Evolutionary conservation across 2,113 vertebrate genomes (phyloP), one percentile per base, ranked within the genome.

Genomic region (Phylloscopus trochiloides): DNA sequence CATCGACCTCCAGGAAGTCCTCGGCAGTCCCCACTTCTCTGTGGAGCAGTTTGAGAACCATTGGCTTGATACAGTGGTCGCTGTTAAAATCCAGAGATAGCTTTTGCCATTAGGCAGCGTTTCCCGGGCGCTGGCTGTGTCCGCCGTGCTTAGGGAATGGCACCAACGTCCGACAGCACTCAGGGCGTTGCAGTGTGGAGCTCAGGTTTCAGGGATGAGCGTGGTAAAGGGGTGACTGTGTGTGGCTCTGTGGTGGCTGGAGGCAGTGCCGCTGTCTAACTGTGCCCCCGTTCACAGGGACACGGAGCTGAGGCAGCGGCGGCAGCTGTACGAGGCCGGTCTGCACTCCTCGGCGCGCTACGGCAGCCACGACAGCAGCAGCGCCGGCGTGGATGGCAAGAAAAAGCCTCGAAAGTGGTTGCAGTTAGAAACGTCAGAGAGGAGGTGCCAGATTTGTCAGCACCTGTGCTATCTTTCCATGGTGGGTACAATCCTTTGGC

Each of bases 391-490:
- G 16, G 99, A 99, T 74, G 98, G 98, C 54, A 99, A 99, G 98
- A 99, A 99, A 98, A 99, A 99, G 97, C 98, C 98, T 94, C 99
- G 99, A 93, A 99, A 99, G 94, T 99, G 99, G 99, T 97, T 98
- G 97, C 98, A 99, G 84, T 96, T 99, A 89, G 99, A 99, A 98
- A 99, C 99, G 0, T 99, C 99, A 0, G 99, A 99, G 98, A 98
- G 99, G 97, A 98, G 99, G 78, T 99, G 99, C 96, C 99, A 99
- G 98, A 99, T 99, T 84, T 99, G 99, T 97, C 99, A 99, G 97
- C 99, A 99, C 95, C 97, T 99, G 90, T 99, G 99, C 97, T 99
- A 99, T 85, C 97, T 99, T 75, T 99, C 99, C 84, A 99, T 99
- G 99, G 99, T 99, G 96, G 98, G 99, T 94, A 7, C 22, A 26